Percentiles rank a stretch among this genome's conserved stretches.
These are phyloP conservation scores for Alsophila aescularia DNA, from an alignment of 2,888 invertebrate species.

Conservation along the genomic window DNA sequence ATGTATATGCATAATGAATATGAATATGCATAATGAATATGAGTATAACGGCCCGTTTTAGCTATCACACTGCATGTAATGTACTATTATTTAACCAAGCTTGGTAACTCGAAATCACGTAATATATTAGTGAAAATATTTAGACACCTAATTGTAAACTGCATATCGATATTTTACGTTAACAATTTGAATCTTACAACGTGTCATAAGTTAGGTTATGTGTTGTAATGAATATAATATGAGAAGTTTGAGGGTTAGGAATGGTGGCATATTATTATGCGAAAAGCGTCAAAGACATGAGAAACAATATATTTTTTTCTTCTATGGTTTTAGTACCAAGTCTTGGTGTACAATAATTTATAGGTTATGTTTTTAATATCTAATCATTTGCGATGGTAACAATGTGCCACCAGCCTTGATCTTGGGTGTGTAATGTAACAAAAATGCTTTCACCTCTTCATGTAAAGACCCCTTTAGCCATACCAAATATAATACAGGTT, in stretches of 20 bases:
- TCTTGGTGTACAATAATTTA: not conserved
- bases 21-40: conserved; percentile 16
- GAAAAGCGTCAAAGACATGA: not conserved
- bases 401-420: conserved; percentile 2
- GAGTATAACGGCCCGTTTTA: conserved; percentile 6
- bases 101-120: conserved; percentile 44
- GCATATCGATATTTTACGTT: conserved; percentile 57
- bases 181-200: conserved; percentile 26
- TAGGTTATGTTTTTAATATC: not conserved
- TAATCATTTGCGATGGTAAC: too few relatives aligned
- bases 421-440: not conserved
- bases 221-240: conserved; percentile 18
- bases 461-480: conserved; percentile 1
- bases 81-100: conserved; percentile 43
- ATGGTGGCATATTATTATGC: conserved; percentile 9
- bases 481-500: not conserved
- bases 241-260: conserved; percentile 4
- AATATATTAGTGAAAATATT: conserved; percentile 43
- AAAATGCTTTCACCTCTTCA: conserved; percentile 6
- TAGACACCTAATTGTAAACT: conserved; percentile 42
- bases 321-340: too few relatives aligned
- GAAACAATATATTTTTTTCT: too few relatives aligned
- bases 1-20: not conserved
- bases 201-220: conserved; percentile 27
- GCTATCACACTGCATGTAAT: conserved; percentile 32